A percentile compares a stretch with the other conserved stretches of the same genome.
Conservation (phyloP, 2,888 invertebrate genomes). For the Sminthurinus aureus region DNA sequence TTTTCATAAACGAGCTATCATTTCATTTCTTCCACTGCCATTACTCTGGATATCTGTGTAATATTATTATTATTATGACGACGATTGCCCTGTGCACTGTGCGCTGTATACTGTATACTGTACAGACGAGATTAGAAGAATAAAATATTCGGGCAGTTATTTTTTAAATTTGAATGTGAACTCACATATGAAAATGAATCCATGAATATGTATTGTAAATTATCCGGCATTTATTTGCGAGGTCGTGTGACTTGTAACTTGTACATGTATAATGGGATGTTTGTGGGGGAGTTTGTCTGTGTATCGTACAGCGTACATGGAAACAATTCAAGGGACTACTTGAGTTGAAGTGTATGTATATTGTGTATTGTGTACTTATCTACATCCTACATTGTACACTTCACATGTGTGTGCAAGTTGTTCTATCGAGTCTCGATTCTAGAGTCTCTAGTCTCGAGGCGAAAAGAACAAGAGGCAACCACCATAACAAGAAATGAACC, state of each 20-base stretch:
- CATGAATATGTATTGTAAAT: too few relatives aligned
- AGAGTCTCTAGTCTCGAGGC: conserved; percentile 22
- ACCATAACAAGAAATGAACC: conserved; percentile 56
- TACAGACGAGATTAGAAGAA: background rate
- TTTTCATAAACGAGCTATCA: background rate
- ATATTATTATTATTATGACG: too few relatives aligned
- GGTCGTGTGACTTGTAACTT: background rate
- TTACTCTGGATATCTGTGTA: background rate
- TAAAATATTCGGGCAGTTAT: background rate
- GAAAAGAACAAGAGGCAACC: conserved; percentile 25
- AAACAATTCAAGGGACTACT: conserved; percentile 10
- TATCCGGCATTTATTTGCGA: too few relatives aligned
- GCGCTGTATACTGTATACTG: background rate
- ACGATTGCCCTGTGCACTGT: background rate
- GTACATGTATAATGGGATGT: background rate
- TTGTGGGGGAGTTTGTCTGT: background rate
- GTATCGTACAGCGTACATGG: background rate
- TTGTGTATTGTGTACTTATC: too few relatives aligned
- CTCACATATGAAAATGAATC: background rate
- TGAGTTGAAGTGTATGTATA: background rate
- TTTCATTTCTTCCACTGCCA: background rate
- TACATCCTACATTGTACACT: background rate
- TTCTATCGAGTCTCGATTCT: background rate
- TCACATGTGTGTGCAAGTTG: background rate
- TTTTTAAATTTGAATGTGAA: background rate